Conservation (phyloP, 2,797 vertebrate genomes). For the Sebastes itinus region DNA sequence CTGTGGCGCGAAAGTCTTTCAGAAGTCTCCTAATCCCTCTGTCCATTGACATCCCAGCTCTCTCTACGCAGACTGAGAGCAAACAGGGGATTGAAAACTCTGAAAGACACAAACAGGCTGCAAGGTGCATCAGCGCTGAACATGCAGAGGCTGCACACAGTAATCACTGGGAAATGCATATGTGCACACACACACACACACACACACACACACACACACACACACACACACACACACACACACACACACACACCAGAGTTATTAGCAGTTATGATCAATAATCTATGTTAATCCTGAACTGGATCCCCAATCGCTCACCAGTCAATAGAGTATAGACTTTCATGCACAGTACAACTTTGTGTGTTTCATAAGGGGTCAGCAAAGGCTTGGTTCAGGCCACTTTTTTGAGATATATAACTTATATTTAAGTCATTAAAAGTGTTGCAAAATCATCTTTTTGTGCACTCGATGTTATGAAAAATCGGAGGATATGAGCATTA, state of each 20-base stretch:
- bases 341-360: neutral
- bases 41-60: slow-evolving; percentile 48
- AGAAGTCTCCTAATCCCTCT: slow-evolving; percentile 65
- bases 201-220: too few relatives aligned
- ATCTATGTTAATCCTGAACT: slow-evolving; percentile 25
- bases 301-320: neutral
- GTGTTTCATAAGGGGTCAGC: neutral
- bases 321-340: neutral
- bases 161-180: neutral
- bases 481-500: neutral
- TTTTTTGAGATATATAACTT: neutral
- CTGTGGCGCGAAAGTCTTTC: slow-evolving; percentile 64
- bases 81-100: slow-evolving; percentile 20
- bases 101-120: neutral
- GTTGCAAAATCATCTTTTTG: neutral
- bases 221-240: too few relatives aligned
- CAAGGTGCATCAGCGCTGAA: neutral
- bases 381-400: neutral
- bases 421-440: neutral
- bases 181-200: neutral
- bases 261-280: slow-evolving; percentile 39
- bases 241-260: neutral
- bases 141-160: neutral
- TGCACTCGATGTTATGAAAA: neutral
- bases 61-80: slow-evolving; percentile 15